Conservation (phyloP, 1,140 invertebrate species). For the Hyphantria cunea region DNA sequence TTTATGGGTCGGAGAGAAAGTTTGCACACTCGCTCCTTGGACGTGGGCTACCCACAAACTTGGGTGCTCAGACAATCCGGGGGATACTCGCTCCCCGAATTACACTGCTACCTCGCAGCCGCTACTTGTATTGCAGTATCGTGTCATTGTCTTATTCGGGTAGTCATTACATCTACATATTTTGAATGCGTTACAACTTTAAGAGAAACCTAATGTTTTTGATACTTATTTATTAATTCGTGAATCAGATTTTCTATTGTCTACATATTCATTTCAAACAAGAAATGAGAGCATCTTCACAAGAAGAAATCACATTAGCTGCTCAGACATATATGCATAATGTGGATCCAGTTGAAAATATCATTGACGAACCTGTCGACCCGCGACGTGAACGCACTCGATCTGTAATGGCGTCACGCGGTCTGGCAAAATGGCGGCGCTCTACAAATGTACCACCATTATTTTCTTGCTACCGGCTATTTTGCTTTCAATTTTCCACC, state of each 20-base stretch:
- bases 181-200: constrained; percentile 2
- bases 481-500: constrained; percentile 27
- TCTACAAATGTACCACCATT: constrained; percentile 47
- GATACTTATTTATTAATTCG: not conserved
- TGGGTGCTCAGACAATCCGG: constrained; percentile 8
- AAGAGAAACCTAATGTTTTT: not conserved
- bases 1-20: constrained; percentile 49
- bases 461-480: constrained; percentile 35
- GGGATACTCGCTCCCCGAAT: constrained; percentile 27
- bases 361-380: constrained; percentile 39
- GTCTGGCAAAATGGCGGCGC: constrained; percentile 71
- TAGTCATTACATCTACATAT: constrained; percentile 22
- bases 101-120: constrained; percentile 15
- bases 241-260: no score
- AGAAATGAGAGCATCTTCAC: not conserved
- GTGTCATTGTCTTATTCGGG: constrained; percentile 34
- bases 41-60: constrained; percentile 18
- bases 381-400: constrained; percentile 51
- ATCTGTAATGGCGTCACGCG: constrained; percentile 77
- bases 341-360: constrained; percentile 43
- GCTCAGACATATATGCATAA: constrained; percentile 4
- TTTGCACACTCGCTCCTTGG: constrained; percentile 47
- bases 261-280: no score
- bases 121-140: constrained; percentile 35
- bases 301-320: constrained; percentile 13